Conservation (phyloP, 1,140 invertebrate genomes). For the Epicauta chinensis region DNA sequence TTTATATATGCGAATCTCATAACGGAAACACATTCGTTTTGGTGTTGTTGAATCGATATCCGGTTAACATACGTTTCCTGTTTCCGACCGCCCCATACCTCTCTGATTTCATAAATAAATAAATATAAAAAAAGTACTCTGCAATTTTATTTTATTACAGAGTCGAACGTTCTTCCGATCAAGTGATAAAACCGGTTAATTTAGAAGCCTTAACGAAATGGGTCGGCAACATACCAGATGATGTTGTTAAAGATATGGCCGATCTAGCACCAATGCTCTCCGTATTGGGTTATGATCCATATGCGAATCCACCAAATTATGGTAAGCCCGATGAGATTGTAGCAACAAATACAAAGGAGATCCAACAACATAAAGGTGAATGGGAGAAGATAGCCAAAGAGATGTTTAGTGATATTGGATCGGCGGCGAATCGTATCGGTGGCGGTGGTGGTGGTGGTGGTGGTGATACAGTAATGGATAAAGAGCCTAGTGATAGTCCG, state of each 20-base stretch:
- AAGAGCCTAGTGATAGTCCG: conserved; percentile 36
- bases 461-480: conserved; percentile 33
- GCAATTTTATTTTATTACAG: conserved; percentile 59
- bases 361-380: conserved; percentile 48
- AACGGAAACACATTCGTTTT: too few relatives aligned
- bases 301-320: conserved; percentile 90
- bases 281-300: conserved; percentile 88
- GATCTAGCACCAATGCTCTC: conserved; percentile 89
- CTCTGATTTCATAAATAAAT: too few relatives aligned
- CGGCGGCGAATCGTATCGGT: conserved; percentile 24
- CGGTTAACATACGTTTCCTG: background rate
- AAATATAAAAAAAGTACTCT: too few relatives aligned
- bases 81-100: too few relatives aligned
- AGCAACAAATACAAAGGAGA: conserved; percentile 66
- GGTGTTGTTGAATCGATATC: too few relatives aligned
- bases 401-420: conserved; percentile 37
- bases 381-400: conserved; percentile 52
- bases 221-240: conserved; percentile 87
- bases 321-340: conserved; percentile 79
- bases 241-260: conserved; percentile 86
- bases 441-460: conserved; percentile 20
- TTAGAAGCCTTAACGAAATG: conserved; percentile 93
- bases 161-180: conserved; percentile 95
- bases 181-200: conserved; percentile 98
- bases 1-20: too few relatives aligned